Percentiles rank a stretch among this genome's conserved stretches.
Conservation (phyloP, 2,888 invertebrate genomes). For the Microplitis manilae region DNA sequence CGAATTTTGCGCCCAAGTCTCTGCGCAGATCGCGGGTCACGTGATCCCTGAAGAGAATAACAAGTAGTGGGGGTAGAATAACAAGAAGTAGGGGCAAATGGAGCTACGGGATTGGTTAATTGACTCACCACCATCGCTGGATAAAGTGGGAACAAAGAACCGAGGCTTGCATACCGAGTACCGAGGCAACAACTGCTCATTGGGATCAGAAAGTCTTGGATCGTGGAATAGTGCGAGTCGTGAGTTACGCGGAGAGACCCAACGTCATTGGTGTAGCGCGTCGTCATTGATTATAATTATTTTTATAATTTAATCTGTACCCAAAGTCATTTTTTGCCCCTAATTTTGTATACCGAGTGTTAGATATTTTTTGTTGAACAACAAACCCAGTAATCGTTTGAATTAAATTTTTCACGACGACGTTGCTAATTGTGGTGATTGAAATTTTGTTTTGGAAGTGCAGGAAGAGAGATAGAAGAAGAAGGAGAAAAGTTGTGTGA, state of each 20-base stretch:
- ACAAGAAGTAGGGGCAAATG: slow-evolving; percentile 37
- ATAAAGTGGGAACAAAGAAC: slow-evolving; percentile 63
- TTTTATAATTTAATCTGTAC: slow-evolving; percentile 1
- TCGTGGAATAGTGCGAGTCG: slow-evolving; percentile 56
- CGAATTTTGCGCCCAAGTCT: slow-evolving; percentile 42
- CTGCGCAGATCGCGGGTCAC: slow-evolving; percentile 48
- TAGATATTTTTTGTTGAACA: background rate
- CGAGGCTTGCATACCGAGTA: slow-evolving; percentile 51
- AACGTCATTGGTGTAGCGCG: slow-evolving; percentile 33
- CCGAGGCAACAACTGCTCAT: slow-evolving; percentile 53
- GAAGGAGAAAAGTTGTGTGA: background rate
- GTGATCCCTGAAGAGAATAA: slow-evolving; percentile 44
- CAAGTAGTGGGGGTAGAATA: background rate
- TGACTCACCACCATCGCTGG: slow-evolving; percentile 48
- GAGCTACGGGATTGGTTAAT: slow-evolving; percentile 49
- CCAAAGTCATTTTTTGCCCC: background rate
- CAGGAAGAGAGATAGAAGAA: background rate
- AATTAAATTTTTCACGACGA: background rate
- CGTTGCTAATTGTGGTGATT: background rate
- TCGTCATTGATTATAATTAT: slow-evolving; percentile 28
- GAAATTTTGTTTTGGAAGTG: background rate
- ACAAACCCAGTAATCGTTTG: background rate
- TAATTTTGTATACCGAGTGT: background rate
- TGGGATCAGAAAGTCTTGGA: slow-evolving; percentile 67
- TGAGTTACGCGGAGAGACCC: slow-evolving; percentile 24